phyloP scores from a whole-genome alignment of 2,888 invertebrate species.

The Ochlodes sylvanus region DNA sequence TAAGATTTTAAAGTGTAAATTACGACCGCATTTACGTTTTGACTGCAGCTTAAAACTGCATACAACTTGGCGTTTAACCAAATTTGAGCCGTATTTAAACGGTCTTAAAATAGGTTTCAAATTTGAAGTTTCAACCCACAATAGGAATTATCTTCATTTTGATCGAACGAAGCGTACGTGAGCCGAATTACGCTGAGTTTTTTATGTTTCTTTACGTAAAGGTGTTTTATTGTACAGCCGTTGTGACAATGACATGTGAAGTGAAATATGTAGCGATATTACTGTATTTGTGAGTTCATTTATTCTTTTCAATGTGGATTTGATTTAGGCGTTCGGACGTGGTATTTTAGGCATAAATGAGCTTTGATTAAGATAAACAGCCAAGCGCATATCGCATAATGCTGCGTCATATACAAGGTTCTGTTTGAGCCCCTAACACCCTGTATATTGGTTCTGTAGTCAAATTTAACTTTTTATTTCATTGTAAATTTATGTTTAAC shows the following conservation, averaged over 20 bases:
- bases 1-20: neutral
- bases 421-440: too few relatives aligned
- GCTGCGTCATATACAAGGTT: too few relatives aligned
- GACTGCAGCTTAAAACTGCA: neutral
- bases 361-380: too few relatives aligned
- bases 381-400: too few relatives aligned
- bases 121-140: constrained; percentile 19
- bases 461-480: too few relatives aligned
- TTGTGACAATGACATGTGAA: constrained; percentile 54
- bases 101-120: constrained; percentile 7
- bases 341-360: neutral
- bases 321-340: neutral
- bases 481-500: too few relatives aligned
- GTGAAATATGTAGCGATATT: constrained; percentile 19
- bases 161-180: constrained; percentile 55
- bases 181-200: constrained; percentile 55
- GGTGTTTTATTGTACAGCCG: constrained; percentile 54
- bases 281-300: constrained; percentile 11
- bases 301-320: constrained; percentile 8
- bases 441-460: too few relatives aligned
- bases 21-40: neutral
- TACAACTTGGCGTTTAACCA: neutral
- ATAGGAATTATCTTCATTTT: constrained; percentile 50
- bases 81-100: constrained; percentile 6
- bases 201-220: constrained; percentile 49